Evolutionary conservation across 2,888 invertebrate species (phyloP).

Genomic region (Anarsia innoxiella): DNA sequence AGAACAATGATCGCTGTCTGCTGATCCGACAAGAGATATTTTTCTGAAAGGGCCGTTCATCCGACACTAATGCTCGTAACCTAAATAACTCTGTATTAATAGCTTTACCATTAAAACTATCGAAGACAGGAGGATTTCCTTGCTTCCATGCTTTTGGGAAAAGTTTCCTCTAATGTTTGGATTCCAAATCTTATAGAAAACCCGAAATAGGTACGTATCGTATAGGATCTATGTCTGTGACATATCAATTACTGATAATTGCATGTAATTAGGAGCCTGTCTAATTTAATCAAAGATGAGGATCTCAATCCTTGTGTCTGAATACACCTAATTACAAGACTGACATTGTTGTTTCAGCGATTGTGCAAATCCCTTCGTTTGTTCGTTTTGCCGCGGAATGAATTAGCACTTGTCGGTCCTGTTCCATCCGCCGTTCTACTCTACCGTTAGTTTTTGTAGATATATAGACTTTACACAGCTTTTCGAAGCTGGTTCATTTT

Average conservation of each 20-base stretch:
- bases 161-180: too few relatives aligned
- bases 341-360: conserved; percentile 31
- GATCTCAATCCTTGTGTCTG: conserved; percentile 25
- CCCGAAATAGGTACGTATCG: too few relatives aligned
- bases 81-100: conserved; percentile 1
- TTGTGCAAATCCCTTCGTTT: conserved; percentile 39
- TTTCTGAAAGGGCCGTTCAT: conserved; percentile 12
- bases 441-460: conserved; percentile 17
- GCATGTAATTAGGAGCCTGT: too few relatives aligned
- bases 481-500: too few relatives aligned
- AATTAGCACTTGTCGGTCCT: conserved; percentile 13
- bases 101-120: background rate
- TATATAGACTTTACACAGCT: too few relatives aligned
- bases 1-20: conserved; percentile 32
- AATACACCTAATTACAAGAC: conserved; percentile 25
- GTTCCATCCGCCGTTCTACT: conserved; percentile 24
- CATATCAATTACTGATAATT: conserved; percentile 13
- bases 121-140: too few relatives aligned
- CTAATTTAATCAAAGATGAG: conserved; percentile 24
- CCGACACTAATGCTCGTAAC: conserved; percentile 8
- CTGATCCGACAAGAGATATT: conserved; percentile 13
- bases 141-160: too few relatives aligned
- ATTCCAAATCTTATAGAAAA: too few relatives aligned
- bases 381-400: conserved; percentile 22
- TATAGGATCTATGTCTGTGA: too few relatives aligned